phyloP scores from a whole-genome alignment of 2,113 vertebrate genomes.

The Gobius niger region DNA sequence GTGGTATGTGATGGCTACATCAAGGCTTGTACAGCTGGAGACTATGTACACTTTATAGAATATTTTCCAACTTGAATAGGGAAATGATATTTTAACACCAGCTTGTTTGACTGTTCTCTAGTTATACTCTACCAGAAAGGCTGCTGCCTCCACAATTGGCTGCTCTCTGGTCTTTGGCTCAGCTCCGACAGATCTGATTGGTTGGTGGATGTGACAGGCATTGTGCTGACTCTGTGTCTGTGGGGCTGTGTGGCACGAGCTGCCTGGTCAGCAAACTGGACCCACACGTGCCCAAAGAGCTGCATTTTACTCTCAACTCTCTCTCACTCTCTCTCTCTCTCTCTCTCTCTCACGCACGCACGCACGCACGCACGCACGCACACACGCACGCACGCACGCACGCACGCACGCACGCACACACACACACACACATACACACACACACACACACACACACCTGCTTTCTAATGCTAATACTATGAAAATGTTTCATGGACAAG shows the following conservation, averaged over 20 bases:
- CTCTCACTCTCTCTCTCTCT: too few species aligned
- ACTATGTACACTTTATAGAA: background rate
- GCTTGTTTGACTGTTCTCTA: background rate
- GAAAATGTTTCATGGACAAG: background rate
- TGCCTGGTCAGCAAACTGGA: conserved; percentile 73
- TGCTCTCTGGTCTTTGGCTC: conserved; percentile 50
- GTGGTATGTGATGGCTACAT: too few species aligned
- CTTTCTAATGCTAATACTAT: background rate
- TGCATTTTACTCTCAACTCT: conserved; percentile 14
- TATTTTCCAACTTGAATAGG: background rate
- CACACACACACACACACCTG: background rate
- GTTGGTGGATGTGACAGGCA: conserved; percentile 58
- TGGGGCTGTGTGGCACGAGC: conserved; percentile 57
- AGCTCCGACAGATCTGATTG: conserved; percentile 50
- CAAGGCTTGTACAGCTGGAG: too few species aligned
- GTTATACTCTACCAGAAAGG: conserved; percentile 17
- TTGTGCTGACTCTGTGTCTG: conserved; percentile 80
- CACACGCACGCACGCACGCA: too few species aligned
- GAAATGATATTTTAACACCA: background rate
- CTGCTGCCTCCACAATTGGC: conserved; percentile 38
- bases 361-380: too few species aligned
- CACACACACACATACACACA: too few species aligned
- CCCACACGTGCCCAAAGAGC: conserved; percentile 25
- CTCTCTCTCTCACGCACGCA: too few species aligned
- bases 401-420: too few species aligned